Conservation (phyloP, 2,797 vertebrate species). For the Syngnathus rostellatus region DNA sequence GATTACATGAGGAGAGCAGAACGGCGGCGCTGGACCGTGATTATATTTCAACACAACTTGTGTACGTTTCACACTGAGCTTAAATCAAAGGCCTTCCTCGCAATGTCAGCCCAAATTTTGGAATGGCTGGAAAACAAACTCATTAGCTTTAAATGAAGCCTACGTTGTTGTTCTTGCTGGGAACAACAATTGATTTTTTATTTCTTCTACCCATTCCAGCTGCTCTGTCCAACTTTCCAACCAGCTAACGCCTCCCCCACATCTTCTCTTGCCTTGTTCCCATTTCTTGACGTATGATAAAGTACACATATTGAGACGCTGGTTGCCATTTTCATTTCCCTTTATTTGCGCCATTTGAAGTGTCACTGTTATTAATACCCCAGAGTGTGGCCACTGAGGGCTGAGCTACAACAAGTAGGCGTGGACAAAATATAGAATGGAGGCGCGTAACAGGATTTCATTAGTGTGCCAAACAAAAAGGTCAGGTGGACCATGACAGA, state of each 20-base stretch:
- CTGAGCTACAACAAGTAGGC: conserved; percentile 35
- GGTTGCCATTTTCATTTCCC: conserved; percentile 65
- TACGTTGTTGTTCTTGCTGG: too few species aligned
- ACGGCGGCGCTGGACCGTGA: background rate
- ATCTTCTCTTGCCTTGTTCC: conserved; percentile 20
- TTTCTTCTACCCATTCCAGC: background rate
- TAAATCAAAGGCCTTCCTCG: background rate
- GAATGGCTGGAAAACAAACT: background rate
- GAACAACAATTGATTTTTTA: too few species aligned
- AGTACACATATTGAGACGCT: conserved; percentile 61
- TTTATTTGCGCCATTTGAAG: conserved; percentile 56
- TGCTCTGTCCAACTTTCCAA: conserved; percentile 2
- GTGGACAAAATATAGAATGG: conserved; percentile 28
- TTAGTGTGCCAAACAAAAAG: conserved; percentile 62
- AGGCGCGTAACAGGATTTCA: conserved; percentile 49
- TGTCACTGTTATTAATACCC: conserved; percentile 64
- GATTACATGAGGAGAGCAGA: background rate
- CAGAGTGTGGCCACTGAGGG: conserved; percentile 32
- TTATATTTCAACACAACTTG: conserved; percentile 2
- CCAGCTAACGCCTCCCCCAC: background rate
- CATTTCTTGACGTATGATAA: conserved; percentile 54
- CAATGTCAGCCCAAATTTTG: background rate
- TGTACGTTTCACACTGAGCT: background rate
- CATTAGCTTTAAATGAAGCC: too few species aligned
- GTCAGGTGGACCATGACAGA: conserved; percentile 59